Evolutionary conservation across 1,140 invertebrate genomes (phyloP), one percentile per base, ranked within the genome.

Genomic region (Theocolax elegans): DNA sequence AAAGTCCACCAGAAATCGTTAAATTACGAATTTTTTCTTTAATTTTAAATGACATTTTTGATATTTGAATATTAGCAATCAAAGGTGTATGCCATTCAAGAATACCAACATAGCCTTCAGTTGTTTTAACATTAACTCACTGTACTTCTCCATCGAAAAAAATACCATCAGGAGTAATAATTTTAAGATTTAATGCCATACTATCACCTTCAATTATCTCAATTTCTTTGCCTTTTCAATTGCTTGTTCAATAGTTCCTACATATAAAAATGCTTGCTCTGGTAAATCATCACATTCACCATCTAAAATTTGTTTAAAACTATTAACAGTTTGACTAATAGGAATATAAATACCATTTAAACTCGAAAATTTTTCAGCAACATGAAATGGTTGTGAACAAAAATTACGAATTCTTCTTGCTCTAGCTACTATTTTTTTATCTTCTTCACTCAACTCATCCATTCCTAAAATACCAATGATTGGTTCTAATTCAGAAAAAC

Each of bases 381-480:
- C 84, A 81, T 86, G 85, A 95, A 99, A 99, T 87, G 97, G 97
- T 85, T 99, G 97, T 23, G 96, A 98, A 73, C 99, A 89, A 92
- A 99, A 99, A 84, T 94, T 92, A 85, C 99, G 97, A 82, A 99
- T 99, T 87, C 99, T 99, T 82, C 97, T 92, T 48, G 97, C 97
- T 80, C 97, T 91, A 8, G 96, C 92, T 12, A 99, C 97, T 40
- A 96, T 98, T 77, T 99, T 86, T 85, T 99, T 99, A 85, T 99
- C 97, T 86, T 99, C 97, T 88, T 99, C 97, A 78, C 96, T 98
- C 89, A 99, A 93, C 85, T 99, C 97, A 86, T 99, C 97, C 97
- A 99, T 99, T 92, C 97, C 97, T 89, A 98, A 90, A 85, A 99
- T 99, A 77, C 97, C 96, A 88, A 99, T 98, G 80, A 98, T 98